Base-by-base conservation (phyloP, 1,140 invertebrate genomes). In the Nasonia giraulti region DNA sequence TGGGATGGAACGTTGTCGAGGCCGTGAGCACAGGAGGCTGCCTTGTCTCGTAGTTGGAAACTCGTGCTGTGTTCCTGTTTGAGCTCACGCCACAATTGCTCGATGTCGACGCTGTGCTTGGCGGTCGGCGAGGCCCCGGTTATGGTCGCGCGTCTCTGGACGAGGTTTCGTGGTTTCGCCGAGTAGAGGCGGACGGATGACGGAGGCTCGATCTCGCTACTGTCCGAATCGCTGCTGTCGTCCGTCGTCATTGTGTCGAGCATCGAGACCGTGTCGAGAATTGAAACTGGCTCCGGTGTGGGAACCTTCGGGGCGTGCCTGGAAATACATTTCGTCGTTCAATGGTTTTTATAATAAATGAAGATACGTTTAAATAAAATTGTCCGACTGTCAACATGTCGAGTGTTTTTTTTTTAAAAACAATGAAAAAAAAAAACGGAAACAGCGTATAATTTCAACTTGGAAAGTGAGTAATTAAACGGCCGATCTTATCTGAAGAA, bases 121-220 rank as follows among this genome's bases (percentile, higher is more conserved):
- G 94, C 93, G 5, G 95, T 95, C 20, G 97, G 96, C 86, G 95
- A 97, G 74, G 96, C 96, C 10, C 97, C 97, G 87, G 97, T 97
- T 87, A 98, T 97, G 7, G 97, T 98, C 77, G 98, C 97, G 37
- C 98, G 93, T 14, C 98, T 94, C 91, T 97, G 97, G 27, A 97
- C 95, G 82, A 94, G 93, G 33, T 95, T 94, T 62, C 96, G 94
- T 33, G 96, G 96, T 90, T 97, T 97, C 1, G 96, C 95, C 33
- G 96, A 95, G 89, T 96, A 97, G 86, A 97, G 87, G 31, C 95
- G 93, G 23, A 94, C 89, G 2, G 90, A 90, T 37, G 91, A 89
- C 7, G 90, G 88, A 20, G 90, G 89, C 33, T 92, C 92, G 14
- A 89, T 87, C 87, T 92, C 91, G 66, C 91, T 90, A 50, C 91